Evolutionary conservation across 1,140 invertebrate genomes (phyloP).

Genomic region (Grapholita molesta): DNA sequence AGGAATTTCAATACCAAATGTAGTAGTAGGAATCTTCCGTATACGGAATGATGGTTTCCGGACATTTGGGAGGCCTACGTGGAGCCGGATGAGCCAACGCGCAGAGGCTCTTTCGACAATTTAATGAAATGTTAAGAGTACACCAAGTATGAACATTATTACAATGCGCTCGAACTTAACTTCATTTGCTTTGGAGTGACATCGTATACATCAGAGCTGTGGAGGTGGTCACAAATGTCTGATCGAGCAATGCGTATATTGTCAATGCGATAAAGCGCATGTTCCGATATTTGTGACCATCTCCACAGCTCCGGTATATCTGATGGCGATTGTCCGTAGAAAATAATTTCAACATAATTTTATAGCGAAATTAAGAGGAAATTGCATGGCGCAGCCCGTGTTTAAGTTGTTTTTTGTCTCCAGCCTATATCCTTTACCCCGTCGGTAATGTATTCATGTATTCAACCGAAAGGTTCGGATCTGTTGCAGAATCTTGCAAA

Average conservation of each 20-base stretch:
- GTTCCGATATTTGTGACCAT: too few relatives aligned
- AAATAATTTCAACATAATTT: neutral
- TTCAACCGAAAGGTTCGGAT: constrained; percentile 34
- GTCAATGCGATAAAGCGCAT: too few relatives aligned
- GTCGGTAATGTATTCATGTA: constrained; percentile 44
- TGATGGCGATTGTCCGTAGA: neutral
- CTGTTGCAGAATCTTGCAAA: constrained; percentile 43
- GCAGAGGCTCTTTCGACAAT: too few relatives aligned
- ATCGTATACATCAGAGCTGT: too few relatives aligned
- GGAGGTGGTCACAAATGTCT: too few relatives aligned
- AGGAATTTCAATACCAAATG: neutral
- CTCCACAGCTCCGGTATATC: too few relatives aligned
- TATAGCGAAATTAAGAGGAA: neutral
- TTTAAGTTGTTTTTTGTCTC: neutral
- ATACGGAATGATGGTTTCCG: too few relatives aligned
- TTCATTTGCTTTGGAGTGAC: neutral
- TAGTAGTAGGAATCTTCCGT: too few relatives aligned
- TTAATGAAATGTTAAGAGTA: too few relatives aligned
- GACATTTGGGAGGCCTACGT: too few relatives aligned
- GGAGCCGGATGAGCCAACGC: too few relatives aligned
- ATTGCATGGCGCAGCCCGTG: neutral
- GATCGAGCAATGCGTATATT: too few relatives aligned
- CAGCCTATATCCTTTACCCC: neutral
- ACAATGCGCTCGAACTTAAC: neutral
- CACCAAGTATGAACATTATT: neutral